Conservation (phyloP, 1,140 invertebrate species). For the Holotrichia oblita region DNA sequence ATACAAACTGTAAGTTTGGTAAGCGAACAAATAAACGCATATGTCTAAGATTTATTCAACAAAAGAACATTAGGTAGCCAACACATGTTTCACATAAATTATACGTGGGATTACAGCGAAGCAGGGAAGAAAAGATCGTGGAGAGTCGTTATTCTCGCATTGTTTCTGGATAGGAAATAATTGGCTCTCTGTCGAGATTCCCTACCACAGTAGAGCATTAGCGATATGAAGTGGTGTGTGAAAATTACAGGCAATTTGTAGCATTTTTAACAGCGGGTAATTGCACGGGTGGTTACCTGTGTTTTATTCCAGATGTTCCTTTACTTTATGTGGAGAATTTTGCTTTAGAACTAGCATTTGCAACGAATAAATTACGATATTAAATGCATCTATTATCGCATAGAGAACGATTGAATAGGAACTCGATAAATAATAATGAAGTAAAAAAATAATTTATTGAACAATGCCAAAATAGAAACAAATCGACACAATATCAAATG, state of each 20-base stretch:
- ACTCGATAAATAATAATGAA: too few relatives aligned
- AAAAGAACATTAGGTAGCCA: slow-evolving; percentile 12
- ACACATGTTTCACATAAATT: slow-evolving; percentile 18
- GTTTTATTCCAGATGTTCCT: neutral
- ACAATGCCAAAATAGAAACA: too few relatives aligned
- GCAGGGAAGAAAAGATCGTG: neutral
- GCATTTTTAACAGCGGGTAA: neutral
- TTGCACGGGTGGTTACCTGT: neutral
- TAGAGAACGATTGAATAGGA: too few relatives aligned
- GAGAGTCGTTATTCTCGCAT: slow-evolving; percentile 3
- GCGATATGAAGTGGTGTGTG: slow-evolving; percentile 11
- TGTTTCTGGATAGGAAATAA: slow-evolving; percentile 17
- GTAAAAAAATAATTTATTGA: too few relatives aligned
- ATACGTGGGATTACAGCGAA: neutral
- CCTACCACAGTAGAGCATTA: neutral
- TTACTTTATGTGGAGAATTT: neutral
- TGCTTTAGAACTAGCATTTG: neutral
- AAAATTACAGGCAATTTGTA: slow-evolving; percentile 17
- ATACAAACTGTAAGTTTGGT: neutral
- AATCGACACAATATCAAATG: too few relatives aligned
- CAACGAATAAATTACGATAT: too few relatives aligned
- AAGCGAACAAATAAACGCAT: neutral
- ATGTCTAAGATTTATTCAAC: neutral
- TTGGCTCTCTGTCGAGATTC: slow-evolving; percentile 12
- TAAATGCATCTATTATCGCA: too few relatives aligned